Base-by-base conservation (phyloP, 1,140 invertebrate species). In the Psilanteris sp. region DNA sequence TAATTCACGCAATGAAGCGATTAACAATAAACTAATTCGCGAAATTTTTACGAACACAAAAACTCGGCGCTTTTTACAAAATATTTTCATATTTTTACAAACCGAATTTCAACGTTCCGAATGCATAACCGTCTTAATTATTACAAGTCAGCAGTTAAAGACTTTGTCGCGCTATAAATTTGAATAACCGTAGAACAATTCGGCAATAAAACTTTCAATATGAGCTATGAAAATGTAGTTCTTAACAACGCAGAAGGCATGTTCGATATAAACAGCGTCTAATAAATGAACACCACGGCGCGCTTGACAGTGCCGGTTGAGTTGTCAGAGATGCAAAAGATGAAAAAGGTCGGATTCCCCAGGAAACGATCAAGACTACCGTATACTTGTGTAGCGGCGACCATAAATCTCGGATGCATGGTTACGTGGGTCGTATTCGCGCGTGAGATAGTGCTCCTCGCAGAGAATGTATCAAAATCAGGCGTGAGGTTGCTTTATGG, bases 391-490 rank as follows among this genome's bases (percentile, higher is more conserved):
- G 54, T 71, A 78, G 80, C 78, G 82, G 83, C 84, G n/a, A 82
- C 86, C 84, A 87, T 88, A 88, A 88, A 88, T 88, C 82, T 83
- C 72, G 77, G 78, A 82, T 80, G 83, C 85, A 86, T 83, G 81
- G 85, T 81, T 87, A 87, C 82, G 81, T 83, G 79, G 86, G 84
- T 89, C 85, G 86, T 88, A 89, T 88, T 87, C 86, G 85, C 85
- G 85, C 83, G 87, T 87, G 87, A 88, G 87, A 89, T 89, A 88
- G 86, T 85, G 83, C 85, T 81, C 75, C 67, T 84, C 82, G 67
- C 62, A 78, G 85, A 84, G 85, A 88, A 89, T 88, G 87, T 88
- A 87, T 89, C 87, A 88, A 89, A 89, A 89, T 89, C 87, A 89
- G 87, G 85, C 85, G 86, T 85, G 84, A 89, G 86, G 84, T 84